Base-by-base conservation (phyloP, 2,113 vertebrate genomes). In the Astur gentilis region DNA sequence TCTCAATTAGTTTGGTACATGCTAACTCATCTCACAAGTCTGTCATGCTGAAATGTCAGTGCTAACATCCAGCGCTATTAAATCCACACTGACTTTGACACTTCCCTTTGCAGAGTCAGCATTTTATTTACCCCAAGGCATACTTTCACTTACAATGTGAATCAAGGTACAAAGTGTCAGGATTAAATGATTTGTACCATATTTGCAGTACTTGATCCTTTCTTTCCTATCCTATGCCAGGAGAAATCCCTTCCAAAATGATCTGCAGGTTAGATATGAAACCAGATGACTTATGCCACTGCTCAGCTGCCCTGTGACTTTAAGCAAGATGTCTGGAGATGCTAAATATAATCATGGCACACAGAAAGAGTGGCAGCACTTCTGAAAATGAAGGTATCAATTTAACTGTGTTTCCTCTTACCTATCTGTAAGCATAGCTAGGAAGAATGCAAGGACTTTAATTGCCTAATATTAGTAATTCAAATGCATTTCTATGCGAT, bases 81-180 rank as follows among this genome's bases (percentile, higher is more conserved):
- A 95, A 89, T 83, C 83, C 49, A 77, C 69, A 26, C 61, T 23
- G 34, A 55, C 67, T 95, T 82, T 92, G 83, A 90, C 77, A 82
- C 44, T 72, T 82, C 22, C 49, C 94, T 72, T 70, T 83, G 96
- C 81, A 82, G 80, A 91, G 40, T 95, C 96, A 95, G 83, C 71
- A 67, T 82, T 89, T 93, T 91, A 66, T 78, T 87, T 84, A 79
- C 61, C 65, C 83, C 52, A 60, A 89, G 91, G 87, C 72, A 71
- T 11, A 34, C 61, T 89, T 94, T 69, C 70, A 50, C 72, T 90
- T 64, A 57, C 88, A 76, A 62, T 73, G 32, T 67, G 83, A 83
- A 89, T 78, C 72, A 38, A 57, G 47, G 72, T 25, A 77, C 84
- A 38, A 83, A 92, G 83, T 42, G 80, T 78, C 73, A 72, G 73